Base-by-base conservation (phyloP, 2,888 invertebrate species). In the Eueremaeus valkanovi region DNA sequence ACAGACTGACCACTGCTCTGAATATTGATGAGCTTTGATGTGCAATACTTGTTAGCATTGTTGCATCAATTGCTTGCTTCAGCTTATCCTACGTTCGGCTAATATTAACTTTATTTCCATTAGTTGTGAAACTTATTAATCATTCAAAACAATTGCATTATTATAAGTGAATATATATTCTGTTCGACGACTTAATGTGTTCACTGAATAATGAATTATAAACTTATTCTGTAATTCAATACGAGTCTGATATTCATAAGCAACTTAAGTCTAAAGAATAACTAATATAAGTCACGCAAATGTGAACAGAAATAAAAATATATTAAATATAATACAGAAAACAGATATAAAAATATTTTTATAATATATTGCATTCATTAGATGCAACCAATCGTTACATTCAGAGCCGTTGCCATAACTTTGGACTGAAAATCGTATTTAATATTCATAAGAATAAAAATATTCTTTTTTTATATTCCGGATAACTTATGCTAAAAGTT, bases 21-120 rank as follows among this genome's bases (percentile, higher is more conserved):
- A 73, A 51, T 55, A 55, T 73, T 33, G 73, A 55, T 55, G 51
- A 55, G n/a, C 51, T 49, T 18, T 73, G 73, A 55, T 3, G 36
- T 36, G 6, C 6, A 24, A 27, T 27, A 55, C 1, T 21, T 27
- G 13, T 55, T 55, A 24, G n/a, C n/a, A n/a, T n/a, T n/a, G n/a
- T 27, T 8, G 3, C n/a, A 16, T 61, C 29, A n/a, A 29, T 61
- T 29, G 31, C 11, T 55, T 55, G 58, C 5, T 8, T 55, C 8
- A 61, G 13, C 21, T 29, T n/a, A n/a, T 27, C n/a, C n/a, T 27
- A 16, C 21, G 16, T 36, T 8, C 11, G 36, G 5, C 11, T 36
- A 11, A 36, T 8, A 36, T 11, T 36, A 36, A 5, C 36, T 36
- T 36, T 36, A 8, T 11, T 36, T 36, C 11, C 5, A 36, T n/a